phyloP scores from a whole-genome alignment of 2,888 invertebrate genomes.

The Stictocephala bisonia region DNA sequence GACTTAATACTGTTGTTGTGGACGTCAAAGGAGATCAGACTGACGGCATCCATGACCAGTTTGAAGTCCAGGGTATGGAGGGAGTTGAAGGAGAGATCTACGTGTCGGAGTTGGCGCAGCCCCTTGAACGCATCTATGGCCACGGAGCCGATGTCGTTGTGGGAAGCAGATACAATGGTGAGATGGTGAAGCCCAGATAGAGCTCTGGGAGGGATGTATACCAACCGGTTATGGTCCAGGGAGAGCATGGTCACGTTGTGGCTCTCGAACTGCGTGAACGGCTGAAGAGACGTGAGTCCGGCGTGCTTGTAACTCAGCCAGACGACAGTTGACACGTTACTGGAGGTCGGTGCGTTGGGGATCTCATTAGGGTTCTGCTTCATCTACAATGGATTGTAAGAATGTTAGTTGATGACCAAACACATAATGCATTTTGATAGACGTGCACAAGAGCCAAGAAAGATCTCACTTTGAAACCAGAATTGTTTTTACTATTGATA shows the following conservation, averaged over 20 bases:
- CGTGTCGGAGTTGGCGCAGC: slow-evolving; percentile 8
- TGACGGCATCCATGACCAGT: neutral
- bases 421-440: too few relatives aligned
- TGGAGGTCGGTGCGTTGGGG: neutral
- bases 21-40: slow-evolving; percentile 11
- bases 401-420: too few relatives aligned
- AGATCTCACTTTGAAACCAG: too few relatives aligned
- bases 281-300: slow-evolving; percentile 39
- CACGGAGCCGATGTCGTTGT: slow-evolving; percentile 31
- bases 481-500: too few relatives aligned
- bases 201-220: slow-evolving; percentile 21
- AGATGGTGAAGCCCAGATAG: slow-evolving; percentile 21
- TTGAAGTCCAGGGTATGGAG: slow-evolving; percentile 37
- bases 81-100: slow-evolving; percentile 43
- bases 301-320: slow-evolving; percentile 23
- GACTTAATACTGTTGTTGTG: slow-evolving; percentile 22
- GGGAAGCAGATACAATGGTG: slow-evolving; percentile 3
- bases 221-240: slow-evolving; percentile 40
- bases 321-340: neutral
- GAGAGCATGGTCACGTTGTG: slow-evolving; percentile 41
- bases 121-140: slow-evolving; percentile 41
- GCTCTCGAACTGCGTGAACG: slow-evolving; percentile 13
- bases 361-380: slow-evolving; percentile 4
- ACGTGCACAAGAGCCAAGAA: too few relatives aligned
- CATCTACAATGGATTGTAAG: neutral